A percentile compares a stretch with the other conserved stretches of the same genome.
Evolutionary conservation across 2,113 vertebrate species (phyloP).

Genomic region (Serilophus lunatus): DNA sequence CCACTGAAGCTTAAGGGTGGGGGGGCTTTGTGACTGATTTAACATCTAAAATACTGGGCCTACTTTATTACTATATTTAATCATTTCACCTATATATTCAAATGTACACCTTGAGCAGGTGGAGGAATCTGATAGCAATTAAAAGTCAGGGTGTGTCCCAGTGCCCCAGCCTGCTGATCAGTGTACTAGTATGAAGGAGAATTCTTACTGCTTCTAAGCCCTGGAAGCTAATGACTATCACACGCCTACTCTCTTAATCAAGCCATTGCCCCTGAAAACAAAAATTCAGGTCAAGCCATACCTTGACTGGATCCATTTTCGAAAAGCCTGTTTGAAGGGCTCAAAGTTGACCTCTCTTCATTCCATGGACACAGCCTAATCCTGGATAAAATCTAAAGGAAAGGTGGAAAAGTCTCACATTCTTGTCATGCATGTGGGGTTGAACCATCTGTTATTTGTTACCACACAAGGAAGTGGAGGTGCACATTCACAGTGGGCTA

Average conservation of each 20-base stretch:
- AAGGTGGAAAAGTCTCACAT: neutral
- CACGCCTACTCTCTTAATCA: neutral
- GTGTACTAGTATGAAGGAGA: neutral
- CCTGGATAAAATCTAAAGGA: neutral
- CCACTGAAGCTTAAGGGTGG: neutral
- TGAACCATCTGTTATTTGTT: neutral
- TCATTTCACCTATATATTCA: neutral
- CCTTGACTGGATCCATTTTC: neutral
- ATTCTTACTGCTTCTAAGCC: neutral
- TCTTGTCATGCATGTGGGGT: neutral
- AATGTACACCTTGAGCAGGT: neutral
- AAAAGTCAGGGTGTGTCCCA: constrained; percentile 8
- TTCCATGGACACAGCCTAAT: neutral
- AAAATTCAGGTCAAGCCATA: neutral
- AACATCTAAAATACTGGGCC: neutral
- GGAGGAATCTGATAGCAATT: neutral
- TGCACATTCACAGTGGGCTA: neutral
- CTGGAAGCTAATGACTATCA: neutral
- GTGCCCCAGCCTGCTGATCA: neutral
- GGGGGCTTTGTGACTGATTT: neutral
- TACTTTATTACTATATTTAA: neutral
- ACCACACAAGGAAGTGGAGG: neutral
- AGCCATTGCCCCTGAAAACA: neutral
- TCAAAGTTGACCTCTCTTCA: neutral
- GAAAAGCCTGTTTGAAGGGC: neutral